Conservation (phyloP, 2,888 invertebrate genomes). For the Eupithecia exiguata region DNA sequence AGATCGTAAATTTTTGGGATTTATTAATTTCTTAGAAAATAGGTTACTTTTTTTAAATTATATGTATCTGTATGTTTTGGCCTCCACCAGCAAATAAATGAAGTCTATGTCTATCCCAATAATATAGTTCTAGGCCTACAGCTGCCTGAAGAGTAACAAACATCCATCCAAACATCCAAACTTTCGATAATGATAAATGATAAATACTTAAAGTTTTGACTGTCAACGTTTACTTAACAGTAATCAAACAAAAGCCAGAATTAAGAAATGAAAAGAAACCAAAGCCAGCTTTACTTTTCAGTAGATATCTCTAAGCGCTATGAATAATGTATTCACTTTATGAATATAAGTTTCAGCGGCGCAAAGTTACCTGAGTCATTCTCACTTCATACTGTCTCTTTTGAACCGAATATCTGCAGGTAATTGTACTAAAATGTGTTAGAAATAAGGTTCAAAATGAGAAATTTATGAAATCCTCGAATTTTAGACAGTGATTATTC, state of each 20-base stretch:
- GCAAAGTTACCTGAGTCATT: slow-evolving; percentile 36
- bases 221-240: no score
- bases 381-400: slow-evolving; percentile 30
- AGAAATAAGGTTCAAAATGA: slow-evolving; percentile 24
- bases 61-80: no score
- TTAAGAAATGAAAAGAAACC: neutral
- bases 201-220: no score
- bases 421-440: slow-evolving; percentile 25
- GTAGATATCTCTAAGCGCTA: slow-evolving; percentile 30
- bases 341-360: slow-evolving; percentile 36
- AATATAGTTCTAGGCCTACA: no score
- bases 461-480: slow-evolving; percentile 13
- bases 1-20: no score
- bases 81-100: no score
- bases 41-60: no score
- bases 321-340: slow-evolving; percentile 44
- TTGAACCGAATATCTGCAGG: slow-evolving; percentile 25
- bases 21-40: no score
- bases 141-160: no score
- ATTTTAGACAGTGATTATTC: slow-evolving; percentile 7
- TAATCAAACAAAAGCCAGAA: neutral
- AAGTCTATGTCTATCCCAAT: no score
- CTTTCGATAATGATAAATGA: no score
- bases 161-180: no score
- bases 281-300: slow-evolving; percentile 22